Conservation (phyloP, 1,140 invertebrate species). For the Drosophila funebris region DNA sequence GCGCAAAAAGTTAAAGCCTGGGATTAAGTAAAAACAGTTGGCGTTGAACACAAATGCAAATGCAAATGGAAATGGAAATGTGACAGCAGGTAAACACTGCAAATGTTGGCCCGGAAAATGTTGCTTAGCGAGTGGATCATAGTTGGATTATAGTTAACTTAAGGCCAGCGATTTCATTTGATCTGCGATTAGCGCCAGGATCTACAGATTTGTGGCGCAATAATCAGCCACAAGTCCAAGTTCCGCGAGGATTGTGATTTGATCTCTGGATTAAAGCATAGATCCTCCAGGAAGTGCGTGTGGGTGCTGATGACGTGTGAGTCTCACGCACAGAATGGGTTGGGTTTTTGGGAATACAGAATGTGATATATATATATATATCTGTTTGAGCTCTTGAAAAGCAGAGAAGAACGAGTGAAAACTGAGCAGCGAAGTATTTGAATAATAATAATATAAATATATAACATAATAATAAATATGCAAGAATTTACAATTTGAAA, state of each 20-base stretch:
- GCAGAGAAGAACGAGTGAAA: too few relatives aligned
- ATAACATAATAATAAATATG: too few relatives aligned
- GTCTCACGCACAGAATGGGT: background rate
- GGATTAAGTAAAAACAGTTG: slow-evolving; percentile 71
- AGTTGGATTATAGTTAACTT: slow-evolving; percentile 72
- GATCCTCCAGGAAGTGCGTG: slow-evolving; percentile 31
- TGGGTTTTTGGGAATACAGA: background rate
- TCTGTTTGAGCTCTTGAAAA: too few relatives aligned
- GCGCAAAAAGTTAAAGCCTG: slow-evolving; percentile 63
- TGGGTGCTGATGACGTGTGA: background rate
- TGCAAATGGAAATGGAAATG: too few relatives aligned
- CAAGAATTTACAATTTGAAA: too few relatives aligned
- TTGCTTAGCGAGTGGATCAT: slow-evolving; percentile 48
- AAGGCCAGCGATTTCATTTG: slow-evolving; percentile 33
- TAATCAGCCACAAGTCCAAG: slow-evolving; percentile 50
- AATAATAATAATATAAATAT: too few relatives aligned
- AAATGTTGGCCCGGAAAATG: slow-evolving; percentile 44
- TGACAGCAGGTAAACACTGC: slow-evolving; percentile 25
- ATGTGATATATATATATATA: background rate
- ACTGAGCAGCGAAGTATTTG: too few relatives aligned
- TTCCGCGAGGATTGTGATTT: slow-evolving; percentile 51
- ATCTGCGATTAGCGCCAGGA: slow-evolving; percentile 59
- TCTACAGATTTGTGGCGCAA: slow-evolving; percentile 58
- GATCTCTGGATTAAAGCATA: slow-evolving; percentile 58
- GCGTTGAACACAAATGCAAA: slow-evolving; percentile 18